Conservation (phyloP, 1,140 invertebrate genomes). For the Drosophila saltans region DNA sequence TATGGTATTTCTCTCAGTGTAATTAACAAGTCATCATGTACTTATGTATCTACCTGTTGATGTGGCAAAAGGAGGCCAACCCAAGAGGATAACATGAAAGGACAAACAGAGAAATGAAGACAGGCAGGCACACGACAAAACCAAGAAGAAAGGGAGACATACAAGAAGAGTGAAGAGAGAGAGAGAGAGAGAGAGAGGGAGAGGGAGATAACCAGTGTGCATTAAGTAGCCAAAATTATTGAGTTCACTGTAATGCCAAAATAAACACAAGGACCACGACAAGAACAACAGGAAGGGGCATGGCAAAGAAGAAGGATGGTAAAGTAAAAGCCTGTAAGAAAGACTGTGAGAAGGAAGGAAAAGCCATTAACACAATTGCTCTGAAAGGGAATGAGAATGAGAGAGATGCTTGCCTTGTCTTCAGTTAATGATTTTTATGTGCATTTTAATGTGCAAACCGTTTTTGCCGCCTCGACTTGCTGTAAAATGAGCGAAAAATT, state of each 20-base stretch:
- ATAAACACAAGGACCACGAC: slow-evolving; percentile 34
- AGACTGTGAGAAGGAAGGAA: neutral
- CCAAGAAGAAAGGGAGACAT: too few relatives aligned
- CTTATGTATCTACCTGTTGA: slow-evolving; percentile 12
- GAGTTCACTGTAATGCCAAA: slow-evolving; percentile 55
- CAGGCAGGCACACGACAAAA: too few relatives aligned
- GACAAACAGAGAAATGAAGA: slow-evolving; percentile 6
- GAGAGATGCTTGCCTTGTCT: slow-evolving; percentile 23
- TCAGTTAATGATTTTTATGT: slow-evolving; percentile 64
- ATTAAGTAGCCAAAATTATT: slow-evolving; percentile 63
- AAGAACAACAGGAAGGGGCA: too few relatives aligned
- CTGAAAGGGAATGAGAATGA: slow-evolving; percentile 9
- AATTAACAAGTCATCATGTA: slow-evolving; percentile 1
- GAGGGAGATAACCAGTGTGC: slow-evolving; percentile 36
- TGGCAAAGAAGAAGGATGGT: neutral
- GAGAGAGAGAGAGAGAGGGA: slow-evolving; percentile 13
- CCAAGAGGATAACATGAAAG: slow-evolving; percentile 10
- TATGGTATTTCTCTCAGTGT: neutral
- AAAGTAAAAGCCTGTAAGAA: neutral
- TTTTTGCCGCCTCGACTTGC: slow-evolving; percentile 21
- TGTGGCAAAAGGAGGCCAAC: slow-evolving; percentile 1
- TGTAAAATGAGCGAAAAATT: slow-evolving; percentile 46
- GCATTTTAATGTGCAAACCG: slow-evolving; percentile 60
- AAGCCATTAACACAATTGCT: slow-evolving; percentile 57
- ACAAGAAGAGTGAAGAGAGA: neutral